Evolutionary conservation across 64 coral and sea anemone genomes (phyloP), one percentile per base, ranked within the genome.

Genomic region (Pachyseris speciosa): DNA sequence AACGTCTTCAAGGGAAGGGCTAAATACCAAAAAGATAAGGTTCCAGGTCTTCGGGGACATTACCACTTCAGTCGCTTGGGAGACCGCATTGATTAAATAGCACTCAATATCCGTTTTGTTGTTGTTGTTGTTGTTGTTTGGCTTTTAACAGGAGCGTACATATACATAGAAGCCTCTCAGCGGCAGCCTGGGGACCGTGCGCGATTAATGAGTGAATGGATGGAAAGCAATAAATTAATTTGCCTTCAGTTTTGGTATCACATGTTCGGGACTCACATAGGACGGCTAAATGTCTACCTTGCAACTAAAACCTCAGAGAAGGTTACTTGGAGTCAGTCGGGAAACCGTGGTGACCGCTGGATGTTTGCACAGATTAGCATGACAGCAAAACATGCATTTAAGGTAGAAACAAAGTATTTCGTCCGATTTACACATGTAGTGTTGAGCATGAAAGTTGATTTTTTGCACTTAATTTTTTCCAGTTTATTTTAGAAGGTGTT

Each of bases 231-330:
- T 26, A 72, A 22, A 77, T 25, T 42, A 28, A 22, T 75, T 28
- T 88, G 86, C 28, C 53, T 88, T 40, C 86, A 65, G 22, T 77
- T 88, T 15, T 88, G 86, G 86, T 88, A 88, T 76, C 86, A 88
- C 55, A 88, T 88, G 86, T 88, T 75, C 77, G 86, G 86, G 7
- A 41, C 12, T 63, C 71, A 76, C 16, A 76, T 76, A 44, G 86
- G 86, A 13, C 17, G 27, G 9, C 31, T 88, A 10, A 88, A 64
- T 61, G 43, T 88, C 0, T 43, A 63, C 42, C 25, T 64, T 13
- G 74, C 59, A 38, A 88, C 38, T 41, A 39, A 77, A 15, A 41
- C 42, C 28, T 43, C 86, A 64, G 51, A 72, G 30, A 58, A 20
- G 13, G 36, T 64, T n/a, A 28, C 28, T 42, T 87, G 85, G 85